Evolutionary conservation across 2,888 invertebrate genomes (phyloP).

Genomic region (Biston stratarius): DNA sequence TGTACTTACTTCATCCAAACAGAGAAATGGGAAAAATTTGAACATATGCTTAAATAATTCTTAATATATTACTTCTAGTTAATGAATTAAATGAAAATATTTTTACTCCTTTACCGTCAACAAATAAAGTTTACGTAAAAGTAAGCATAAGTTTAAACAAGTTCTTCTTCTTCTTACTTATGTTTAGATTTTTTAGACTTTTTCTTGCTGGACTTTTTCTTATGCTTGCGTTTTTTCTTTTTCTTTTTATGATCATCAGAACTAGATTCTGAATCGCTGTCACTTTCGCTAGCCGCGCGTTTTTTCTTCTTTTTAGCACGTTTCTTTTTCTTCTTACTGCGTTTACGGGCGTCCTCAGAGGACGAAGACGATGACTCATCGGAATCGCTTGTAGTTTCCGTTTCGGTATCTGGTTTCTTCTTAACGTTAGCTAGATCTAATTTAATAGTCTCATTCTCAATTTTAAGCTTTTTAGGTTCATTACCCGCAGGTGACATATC

Average conservation of each 20-base stretch:
- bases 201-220: conserved; percentile 90
- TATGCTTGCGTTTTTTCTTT: conserved; percentile 89
- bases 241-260: conserved; percentile 89
- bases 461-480: conserved; percentile 71
- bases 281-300: conserved; percentile 87
- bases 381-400: conserved; percentile 76
- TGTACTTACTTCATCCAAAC: conserved; percentile 30
- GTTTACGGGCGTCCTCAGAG: conserved; percentile 84
- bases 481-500: conserved; percentile 63
- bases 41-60: conserved; percentile 43
- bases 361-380: conserved; percentile 83
- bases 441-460: conserved; percentile 78
- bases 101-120: conserved; percentile 21
- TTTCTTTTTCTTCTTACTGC: conserved; percentile 88
- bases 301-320: conserved; percentile 87
- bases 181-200: conserved; percentile 89
- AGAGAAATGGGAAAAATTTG: conserved; percentile 45
- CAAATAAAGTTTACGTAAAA: conserved; percentile 16
- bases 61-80: conserved; percentile 35
- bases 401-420: conserved; percentile 79
- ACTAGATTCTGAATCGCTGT: conserved; percentile 88
- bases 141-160: not conserved
- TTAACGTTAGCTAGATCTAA: conserved; percentile 80
- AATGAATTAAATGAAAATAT: conserved; percentile 28
- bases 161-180: conserved; percentile 74